A percentile compares a stretch with the other conserved stretches of the same genome.
phyloP scores from a whole-genome alignment of 2,113 vertebrate species.

The Hymenochirus boettgeri region DNA sequence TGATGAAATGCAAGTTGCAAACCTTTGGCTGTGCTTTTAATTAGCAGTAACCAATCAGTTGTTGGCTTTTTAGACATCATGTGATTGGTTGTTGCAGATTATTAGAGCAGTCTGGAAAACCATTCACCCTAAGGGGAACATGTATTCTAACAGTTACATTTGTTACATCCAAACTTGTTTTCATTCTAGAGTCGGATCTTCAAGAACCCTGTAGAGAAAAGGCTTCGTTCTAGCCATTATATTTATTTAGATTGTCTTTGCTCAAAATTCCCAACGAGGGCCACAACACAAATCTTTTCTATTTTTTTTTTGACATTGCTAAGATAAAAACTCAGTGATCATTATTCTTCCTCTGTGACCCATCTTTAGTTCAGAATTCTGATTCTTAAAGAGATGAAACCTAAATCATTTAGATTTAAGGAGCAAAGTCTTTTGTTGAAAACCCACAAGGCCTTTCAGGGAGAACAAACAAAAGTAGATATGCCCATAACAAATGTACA shows the following conservation, averaged over 20 bases:
- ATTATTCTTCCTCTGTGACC: constrained; percentile 33
- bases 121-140: too few relatives aligned
- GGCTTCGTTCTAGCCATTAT: too few relatives aligned
- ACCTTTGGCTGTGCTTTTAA: too few relatives aligned
- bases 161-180: too few relatives aligned
- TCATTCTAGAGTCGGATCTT: too few relatives aligned
- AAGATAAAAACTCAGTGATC: constrained; percentile 22
- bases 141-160: too few relatives aligned
- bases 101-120: too few relatives aligned
- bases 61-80: too few relatives aligned
- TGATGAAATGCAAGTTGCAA: too few relatives aligned
- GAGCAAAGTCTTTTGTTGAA: constrained; percentile 35
- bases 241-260: not conserved
- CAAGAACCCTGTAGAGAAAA: too few relatives aligned
- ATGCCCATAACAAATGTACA: constrained; percentile 41
- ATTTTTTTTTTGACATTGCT: not conserved
- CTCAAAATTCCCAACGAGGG: not conserved
- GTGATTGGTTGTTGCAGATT: too few relatives aligned
- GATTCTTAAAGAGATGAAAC: constrained; percentile 34
- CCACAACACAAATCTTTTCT: not conserved
- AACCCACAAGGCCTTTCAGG: constrained; percentile 50
- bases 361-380: constrained; percentile 23
- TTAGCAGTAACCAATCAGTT: too few relatives aligned
- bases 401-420: constrained; percentile 14
- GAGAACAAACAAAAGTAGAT: constrained; percentile 42